Conservation (phyloP, 1,140 invertebrate species). For the Charaxes varanes region DNA sequence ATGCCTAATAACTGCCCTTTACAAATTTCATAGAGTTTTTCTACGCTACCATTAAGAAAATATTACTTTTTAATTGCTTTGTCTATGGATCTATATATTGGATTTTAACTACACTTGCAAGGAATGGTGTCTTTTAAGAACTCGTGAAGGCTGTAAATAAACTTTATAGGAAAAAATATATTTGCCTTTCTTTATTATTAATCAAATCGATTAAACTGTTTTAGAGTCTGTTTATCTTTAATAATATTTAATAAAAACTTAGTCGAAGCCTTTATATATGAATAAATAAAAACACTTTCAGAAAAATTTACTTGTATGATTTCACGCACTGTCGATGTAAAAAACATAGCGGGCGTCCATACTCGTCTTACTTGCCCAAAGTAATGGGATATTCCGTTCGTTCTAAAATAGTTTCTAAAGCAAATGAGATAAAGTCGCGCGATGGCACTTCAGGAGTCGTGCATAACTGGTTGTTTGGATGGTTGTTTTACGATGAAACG, state of each 20-base stretch:
- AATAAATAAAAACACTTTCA: conserved; percentile 7
- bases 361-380: conserved; percentile 13
- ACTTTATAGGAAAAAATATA: too few species aligned
- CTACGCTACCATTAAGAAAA: too few species aligned
- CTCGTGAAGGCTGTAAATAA: too few species aligned
- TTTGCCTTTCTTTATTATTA: too few species aligned
- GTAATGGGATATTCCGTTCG: conserved; percentile 1
- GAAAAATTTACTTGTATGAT: conserved; percentile 6
- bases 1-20: too few species aligned
- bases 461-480: conserved; percentile 27
- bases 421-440: conserved; percentile 12
- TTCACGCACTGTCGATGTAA: conserved; percentile 20
- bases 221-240: not conserved
- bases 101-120: too few species aligned
- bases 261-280: not conserved
- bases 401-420: conserved; percentile 17
- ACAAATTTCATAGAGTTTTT: too few species aligned
- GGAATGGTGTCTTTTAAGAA: too few species aligned
- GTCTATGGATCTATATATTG: too few species aligned
- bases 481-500: conserved; percentile 37
- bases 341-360: conserved; percentile 14
- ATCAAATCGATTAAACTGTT: too few species aligned
- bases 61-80: too few species aligned
- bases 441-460: conserved; percentile 14
- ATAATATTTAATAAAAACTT: not conserved